A percentile compares a stretch with the other conserved stretches of the same genome.
Conservation (phyloP, 1,140 invertebrate genomes). For the Battus philenor region DNA sequence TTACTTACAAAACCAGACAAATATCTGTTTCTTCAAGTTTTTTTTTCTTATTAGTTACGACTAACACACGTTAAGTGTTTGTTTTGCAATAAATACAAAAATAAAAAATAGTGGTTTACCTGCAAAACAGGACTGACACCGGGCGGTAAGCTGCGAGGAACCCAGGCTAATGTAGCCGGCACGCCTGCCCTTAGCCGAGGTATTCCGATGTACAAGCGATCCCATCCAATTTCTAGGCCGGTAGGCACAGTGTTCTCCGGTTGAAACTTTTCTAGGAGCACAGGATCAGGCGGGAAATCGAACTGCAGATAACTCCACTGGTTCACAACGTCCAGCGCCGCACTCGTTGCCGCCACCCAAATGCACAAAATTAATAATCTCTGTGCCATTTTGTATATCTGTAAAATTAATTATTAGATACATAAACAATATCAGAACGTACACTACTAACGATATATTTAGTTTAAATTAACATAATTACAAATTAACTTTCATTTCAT, state of each 20-base stretch:
- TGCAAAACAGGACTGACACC: conserved; percentile 82
- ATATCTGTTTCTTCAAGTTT: too few relatives aligned
- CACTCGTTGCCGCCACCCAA: conserved; percentile 39
- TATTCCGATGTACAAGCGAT: conserved; percentile 83
- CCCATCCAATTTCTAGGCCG: conserved; percentile 82
- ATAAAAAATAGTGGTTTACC: too few relatives aligned
- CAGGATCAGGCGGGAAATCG: conserved; percentile 79
- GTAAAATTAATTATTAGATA: conserved; percentile 9
- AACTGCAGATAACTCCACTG: conserved; percentile 85
- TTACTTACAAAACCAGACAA: too few relatives aligned
- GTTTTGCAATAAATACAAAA: too few relatives aligned
- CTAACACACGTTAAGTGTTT: too few relatives aligned
- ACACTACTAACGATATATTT: too few relatives aligned
- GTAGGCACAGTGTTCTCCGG: conserved; percentile 85
- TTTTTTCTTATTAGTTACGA: too few relatives aligned
- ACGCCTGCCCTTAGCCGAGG: conserved; percentile 84
- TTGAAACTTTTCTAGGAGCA: conserved; percentile 77
- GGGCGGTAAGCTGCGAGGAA: conserved; percentile 78
- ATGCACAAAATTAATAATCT: conserved; percentile 36
- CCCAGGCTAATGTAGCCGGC: conserved; percentile 82
- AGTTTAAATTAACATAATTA: too few relatives aligned
- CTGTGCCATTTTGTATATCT: conserved; percentile 32
- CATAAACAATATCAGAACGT: background rate
- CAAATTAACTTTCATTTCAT: too few relatives aligned
- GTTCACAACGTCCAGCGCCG: conserved; percentile 80